Conservation (phyloP, 2,888 invertebrate genomes). For the Sphecodes monilicornis region DNA sequence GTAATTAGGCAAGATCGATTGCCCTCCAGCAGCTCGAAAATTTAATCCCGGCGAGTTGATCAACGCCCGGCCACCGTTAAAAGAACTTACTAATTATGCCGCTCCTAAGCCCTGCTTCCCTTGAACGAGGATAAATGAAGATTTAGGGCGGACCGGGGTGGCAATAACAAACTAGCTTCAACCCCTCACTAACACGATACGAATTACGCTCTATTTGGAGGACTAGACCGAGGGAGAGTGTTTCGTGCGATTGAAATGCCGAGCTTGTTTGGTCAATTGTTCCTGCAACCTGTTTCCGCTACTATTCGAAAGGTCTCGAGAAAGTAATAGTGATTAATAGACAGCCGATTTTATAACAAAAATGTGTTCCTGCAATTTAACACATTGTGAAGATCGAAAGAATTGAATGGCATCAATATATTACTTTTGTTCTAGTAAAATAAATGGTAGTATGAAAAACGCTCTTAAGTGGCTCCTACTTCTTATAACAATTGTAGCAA, state of each 20-base stretch:
- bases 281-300: not conserved
- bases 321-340: not conserved
- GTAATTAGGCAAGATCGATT: constrained; percentile 56
- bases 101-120: constrained; percentile 27
- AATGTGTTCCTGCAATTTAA: no score
- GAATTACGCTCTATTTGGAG: constrained; percentile 29
- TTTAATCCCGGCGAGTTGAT: constrained; percentile 52
- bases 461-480: no score
- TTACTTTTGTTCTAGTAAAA: no score
- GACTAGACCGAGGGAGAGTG: constrained; percentile 15
- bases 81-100: constrained; percentile 58
- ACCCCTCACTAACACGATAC: constrained; percentile 13
- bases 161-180: constrained; percentile 22
- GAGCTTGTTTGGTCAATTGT: not conserved
- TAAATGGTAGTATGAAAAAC: no score
- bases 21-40: constrained; percentile 32
- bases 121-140: constrained; percentile 44
- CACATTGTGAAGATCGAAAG: no score
- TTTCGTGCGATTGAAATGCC: not conserved
- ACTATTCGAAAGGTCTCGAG: not conserved
- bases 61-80: constrained; percentile 37
- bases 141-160: constrained; percentile 18
- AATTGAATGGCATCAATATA: no score
- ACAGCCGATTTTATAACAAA: no score
- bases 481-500: no score